A percentile compares a stretch with the other conserved stretches of the same genome.
Evolutionary conservation across 1,140 invertebrate species (phyloP).

Genomic region (Druon quercuslanigerum): DNA sequence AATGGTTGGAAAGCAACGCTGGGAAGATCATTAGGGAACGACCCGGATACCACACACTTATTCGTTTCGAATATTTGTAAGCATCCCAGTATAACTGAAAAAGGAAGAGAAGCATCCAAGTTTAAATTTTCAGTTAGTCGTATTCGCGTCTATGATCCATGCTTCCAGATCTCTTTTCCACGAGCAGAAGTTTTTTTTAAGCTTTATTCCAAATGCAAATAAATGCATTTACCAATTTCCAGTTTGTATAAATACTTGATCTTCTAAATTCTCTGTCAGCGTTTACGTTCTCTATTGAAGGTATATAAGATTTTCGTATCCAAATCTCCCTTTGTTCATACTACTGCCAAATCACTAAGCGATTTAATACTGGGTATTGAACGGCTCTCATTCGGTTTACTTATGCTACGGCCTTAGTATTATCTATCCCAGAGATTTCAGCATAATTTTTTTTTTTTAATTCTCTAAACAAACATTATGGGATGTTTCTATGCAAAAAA

Average conservation of each 20-base stretch:
- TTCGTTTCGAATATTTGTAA: slow-evolving; percentile 46
- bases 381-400: slow-evolving; percentile 55
- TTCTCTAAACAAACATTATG: no score
- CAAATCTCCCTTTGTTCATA: slow-evolving; percentile 47
- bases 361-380: slow-evolving; percentile 39
- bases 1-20: no score
- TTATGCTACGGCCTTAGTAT: slow-evolving; percentile 54
- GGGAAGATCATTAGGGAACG: neutral
- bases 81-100: slow-evolving; percentile 50
- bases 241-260: slow-evolving; percentile 45
- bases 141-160: slow-evolving; percentile 49
- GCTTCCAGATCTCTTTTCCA: slow-evolving; percentile 50
- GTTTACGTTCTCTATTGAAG: slow-evolving; percentile 48
- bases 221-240: slow-evolving; percentile 44
- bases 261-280: slow-evolving; percentile 50
- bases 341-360: slow-evolving; percentile 51
- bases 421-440: slow-evolving; percentile 46
- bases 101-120: slow-evolving; percentile 51
- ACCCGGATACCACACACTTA: slow-evolving; percentile 44
- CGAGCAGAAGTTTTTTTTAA: slow-evolving; percentile 51
- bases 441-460: no score
- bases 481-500: no score
- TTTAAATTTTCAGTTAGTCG: slow-evolving; percentile 38
- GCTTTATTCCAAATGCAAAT: slow-evolving; percentile 51
- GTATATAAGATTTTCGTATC: slow-evolving; percentile 47